A percentile compares a stretch with the other conserved stretches of the same genome.
Evolutionary conservation across 2,888 invertebrate species (phyloP).

Genomic region (Xiphydria camelus): DNA sequence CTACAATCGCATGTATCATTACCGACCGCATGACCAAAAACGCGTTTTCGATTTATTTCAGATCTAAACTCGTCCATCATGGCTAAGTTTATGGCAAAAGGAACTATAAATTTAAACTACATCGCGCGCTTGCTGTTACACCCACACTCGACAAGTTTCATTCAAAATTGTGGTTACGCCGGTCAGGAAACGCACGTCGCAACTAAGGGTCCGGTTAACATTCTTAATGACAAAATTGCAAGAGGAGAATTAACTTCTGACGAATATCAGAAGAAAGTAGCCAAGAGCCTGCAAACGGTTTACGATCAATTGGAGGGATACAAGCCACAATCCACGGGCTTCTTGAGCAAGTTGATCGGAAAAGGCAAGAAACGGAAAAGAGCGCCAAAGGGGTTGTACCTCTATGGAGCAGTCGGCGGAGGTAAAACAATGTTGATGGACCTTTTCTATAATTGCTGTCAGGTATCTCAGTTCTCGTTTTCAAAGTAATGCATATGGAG

Average conservation of each 20-base stretch:
- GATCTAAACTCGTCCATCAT: no score
- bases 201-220: constrained; percentile 58
- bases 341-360: constrained; percentile 57
- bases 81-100: constrained; percentile 33
- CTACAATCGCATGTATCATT: no score
- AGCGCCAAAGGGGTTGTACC: constrained; percentile 80
- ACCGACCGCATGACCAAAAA: no score
- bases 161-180: constrained; percentile 23
- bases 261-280: constrained; percentile 72
- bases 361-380: constrained; percentile 55
- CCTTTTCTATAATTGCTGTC: constrained; percentile 84
- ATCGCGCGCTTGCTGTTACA: constrained; percentile 28
- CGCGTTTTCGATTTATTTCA: no score
- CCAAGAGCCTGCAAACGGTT: constrained; percentile 71
- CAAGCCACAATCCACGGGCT: constrained; percentile 58
- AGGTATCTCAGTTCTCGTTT: constrained; percentile 50
- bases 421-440: constrained; percentile 99
- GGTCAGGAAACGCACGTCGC: constrained; percentile 9
- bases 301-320: constrained; percentile 68
- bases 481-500: constrained; percentile 33
- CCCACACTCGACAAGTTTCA: constrained; percentile 16
- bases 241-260: constrained; percentile 68
- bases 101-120: constrained; percentile 23
- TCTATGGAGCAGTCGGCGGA: constrained; percentile 89
- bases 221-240: constrained; percentile 64